Evolutionary conservation across 2,888 invertebrate species (phyloP).

Genomic region (Synergus gifuensis): DNA sequence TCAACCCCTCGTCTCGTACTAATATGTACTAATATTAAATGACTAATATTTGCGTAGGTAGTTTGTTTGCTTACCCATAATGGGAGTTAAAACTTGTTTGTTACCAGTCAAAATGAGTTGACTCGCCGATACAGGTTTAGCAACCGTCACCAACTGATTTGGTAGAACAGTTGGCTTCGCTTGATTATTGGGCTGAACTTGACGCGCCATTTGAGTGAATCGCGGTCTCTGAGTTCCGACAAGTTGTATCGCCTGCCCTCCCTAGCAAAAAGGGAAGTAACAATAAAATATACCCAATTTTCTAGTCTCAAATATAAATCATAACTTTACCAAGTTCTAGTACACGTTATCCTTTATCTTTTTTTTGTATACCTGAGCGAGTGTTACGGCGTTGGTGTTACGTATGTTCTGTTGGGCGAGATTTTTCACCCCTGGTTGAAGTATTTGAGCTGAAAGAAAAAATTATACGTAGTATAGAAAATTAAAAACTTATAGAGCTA

Average conservation of each 20-base stretch:
- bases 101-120: constrained; percentile 75
- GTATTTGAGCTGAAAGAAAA: constrained; percentile 72
- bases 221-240: constrained; percentile 76
- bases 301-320: background rate
- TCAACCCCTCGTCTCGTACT: too few species aligned
- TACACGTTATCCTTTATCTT: background rate
- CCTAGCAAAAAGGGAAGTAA: constrained; percentile 55
- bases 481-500: background rate
- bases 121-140: constrained; percentile 74
- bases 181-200: constrained; percentile 73
- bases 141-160: constrained; percentile 74
- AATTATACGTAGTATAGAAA: background rate
- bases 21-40: too few species aligned
- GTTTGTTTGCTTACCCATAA: constrained; percentile 69
- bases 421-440: constrained; percentile 75
- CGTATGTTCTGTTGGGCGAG: constrained; percentile 75
- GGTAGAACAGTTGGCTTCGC: constrained; percentile 72
- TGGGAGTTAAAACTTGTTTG: constrained; percentile 76
- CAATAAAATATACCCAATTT: background rate
- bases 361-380: constrained; percentile 66
- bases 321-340: background rate
- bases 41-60: background rate
- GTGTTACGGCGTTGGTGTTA: constrained; percentile 71
- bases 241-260: constrained; percentile 74
- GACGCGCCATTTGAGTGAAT: constrained; percentile 74